Base-by-base conservation (phyloP, 2,113 vertebrate genomes). In the Nannospalax galili region DNA sequence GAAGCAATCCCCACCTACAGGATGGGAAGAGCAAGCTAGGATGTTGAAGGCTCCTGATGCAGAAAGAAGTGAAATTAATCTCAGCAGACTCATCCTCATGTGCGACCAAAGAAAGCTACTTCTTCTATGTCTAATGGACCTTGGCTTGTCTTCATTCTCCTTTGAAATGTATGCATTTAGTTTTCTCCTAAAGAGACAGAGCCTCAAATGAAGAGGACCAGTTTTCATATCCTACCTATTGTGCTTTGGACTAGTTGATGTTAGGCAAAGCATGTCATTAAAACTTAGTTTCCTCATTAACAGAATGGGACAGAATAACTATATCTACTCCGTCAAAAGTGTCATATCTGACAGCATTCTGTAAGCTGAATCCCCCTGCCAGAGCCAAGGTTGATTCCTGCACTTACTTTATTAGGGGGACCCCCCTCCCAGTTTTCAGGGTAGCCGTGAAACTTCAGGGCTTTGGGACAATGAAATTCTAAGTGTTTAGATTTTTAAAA, bases 1-100 rank as follows among this genome's bases (percentile, higher is more conserved):
- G 97, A 97, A 97, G 72, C 97, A 95, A 97, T 97, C 97, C 97
- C 80, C 30, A 97, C 95, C 91, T 87, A 81, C 95, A 95, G 96
- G 92, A 91, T 90, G 75, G 35, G 52, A 56, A 96, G 94, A 62
- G 93, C 97, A 96, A 9, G 94, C 20, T 11, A 95, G 96, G 95
- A 48, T 85, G 92, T 86, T 95, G 16, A n/a, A 97, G 75, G 87
- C 91, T 92, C 85, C 90, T 93, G 62, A 84, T 92, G 84, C 81
- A 30, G 87, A 92, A 94, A 90, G 64, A 80, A 79, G 81, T 77
- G 86, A 35, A 95, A 93, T 84, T 82, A 0, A 58, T 85, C 74
- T 89, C 93, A 7, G 91, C 88, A 72, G 75, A 72, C 65, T 91
- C 80, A 52, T 96, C 89, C 81, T 70, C 88, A 62, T 93, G 20